phyloP scores from a whole-genome alignment of 2,888 invertebrate species.

The Drosophila macrospina region DNA sequence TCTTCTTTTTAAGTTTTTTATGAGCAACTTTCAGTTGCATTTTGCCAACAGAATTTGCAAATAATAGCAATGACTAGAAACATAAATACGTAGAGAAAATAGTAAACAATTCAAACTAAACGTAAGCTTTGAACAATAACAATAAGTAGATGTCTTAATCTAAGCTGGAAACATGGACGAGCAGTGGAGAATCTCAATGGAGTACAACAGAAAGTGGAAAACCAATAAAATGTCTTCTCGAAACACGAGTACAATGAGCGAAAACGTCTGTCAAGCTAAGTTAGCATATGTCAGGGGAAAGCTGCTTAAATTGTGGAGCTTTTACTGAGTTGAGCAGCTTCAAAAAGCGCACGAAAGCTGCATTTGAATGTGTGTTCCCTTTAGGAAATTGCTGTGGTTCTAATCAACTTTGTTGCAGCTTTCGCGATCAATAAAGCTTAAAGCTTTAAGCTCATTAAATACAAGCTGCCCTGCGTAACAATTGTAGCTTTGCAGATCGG shows the following conservation, averaged over 20 bases:
- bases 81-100: conserved; percentile 23
- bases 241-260: conserved; percentile 15
- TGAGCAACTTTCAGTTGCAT: conserved; percentile 52
- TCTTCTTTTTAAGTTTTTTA: conserved; percentile 20
- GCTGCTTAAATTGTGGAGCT: too few relatives aligned
- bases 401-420: not conserved
- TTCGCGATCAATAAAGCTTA: not conserved
- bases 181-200: conserved; percentile 27
- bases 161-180: conserved; percentile 43
- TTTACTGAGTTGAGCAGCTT: too few relatives aligned
- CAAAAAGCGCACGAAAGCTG: conserved; percentile 9
- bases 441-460: conserved; percentile 1
- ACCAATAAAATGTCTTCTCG: conserved; percentile 5
- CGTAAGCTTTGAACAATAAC: conserved; percentile 37
- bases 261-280: not conserved
- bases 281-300: not conserved
- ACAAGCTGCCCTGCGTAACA: too few relatives aligned
- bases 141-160: conserved; percentile 45
- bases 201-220: not conserved
- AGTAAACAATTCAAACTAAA: conserved; percentile 31
- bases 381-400: not conserved
- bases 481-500: not conserved
- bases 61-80: conserved; percentile 34
- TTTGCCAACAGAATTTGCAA: conserved; percentile 55
- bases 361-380: not conserved